Evolutionary conservation across 2,888 invertebrate species (phyloP), one percentile per base, ranked within the genome.

Genomic region (Fragum fragum): DNA sequence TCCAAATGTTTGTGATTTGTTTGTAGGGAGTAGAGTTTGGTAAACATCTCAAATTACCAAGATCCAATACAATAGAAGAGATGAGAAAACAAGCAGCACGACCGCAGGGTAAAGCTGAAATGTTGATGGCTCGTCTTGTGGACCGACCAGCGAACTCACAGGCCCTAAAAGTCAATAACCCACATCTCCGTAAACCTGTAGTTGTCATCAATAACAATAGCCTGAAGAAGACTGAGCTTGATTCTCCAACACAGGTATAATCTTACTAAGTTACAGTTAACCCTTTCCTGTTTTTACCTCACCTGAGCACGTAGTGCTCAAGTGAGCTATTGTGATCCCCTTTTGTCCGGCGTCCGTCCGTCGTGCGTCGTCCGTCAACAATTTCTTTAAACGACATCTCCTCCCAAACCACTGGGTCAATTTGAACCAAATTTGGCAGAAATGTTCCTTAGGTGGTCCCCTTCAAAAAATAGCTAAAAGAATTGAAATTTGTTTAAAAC

Each of bases 111-210:
- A 87, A 88, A 69, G 89, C 89, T 29, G 86, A 84, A 59, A 86
- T 90, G 61, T 77, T 92, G 53, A 88, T 88, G 89, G 90, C 90
- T 6, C 79, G 91, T 52, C 77, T 92, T 26, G 88, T 91, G 55
- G 90, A 90, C 81, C 87, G 87, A 39, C 91, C 92, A 26, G 90
- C 91, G 39, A 89, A 89, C 73, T 91, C 91, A 6, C 89, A 90
- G 61, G 92, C 89, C 0, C 69, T 83, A 21, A 70, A 71, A 26
- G 77, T 73, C 57, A 79, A 61, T 21, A 83, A 77, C 53, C 26
- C 75, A 57, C 28, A 53, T 18, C 23, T 29, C 52, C 47, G 70
- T 18, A 70, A 70, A 26, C 42, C 66, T 32, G 66, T 66, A 3
- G 42, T 66, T 21, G 16, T 47, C 14, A n/a, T 47, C n/a, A 47